phyloP scores from a whole-genome alignment of 2,888 invertebrate species.

The Philaethria dido region DNA sequence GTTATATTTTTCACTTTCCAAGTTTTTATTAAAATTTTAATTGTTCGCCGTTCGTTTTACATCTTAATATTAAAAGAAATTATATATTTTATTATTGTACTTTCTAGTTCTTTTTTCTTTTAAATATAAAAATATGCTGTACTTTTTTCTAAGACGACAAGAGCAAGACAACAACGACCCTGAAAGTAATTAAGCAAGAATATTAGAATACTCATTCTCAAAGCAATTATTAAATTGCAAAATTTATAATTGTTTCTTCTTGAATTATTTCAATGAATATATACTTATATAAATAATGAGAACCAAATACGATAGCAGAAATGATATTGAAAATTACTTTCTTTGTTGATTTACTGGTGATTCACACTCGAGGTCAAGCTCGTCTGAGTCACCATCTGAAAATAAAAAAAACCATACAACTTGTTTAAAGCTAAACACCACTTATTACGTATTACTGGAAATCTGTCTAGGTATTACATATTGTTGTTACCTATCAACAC shows the following conservation, averaged over 20 bases:
- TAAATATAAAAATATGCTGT: background rate
- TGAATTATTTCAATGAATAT: background rate
- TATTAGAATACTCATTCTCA: constrained; percentile 12
- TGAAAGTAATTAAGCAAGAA: constrained; percentile 19
- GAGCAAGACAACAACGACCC: constrained; percentile 5
- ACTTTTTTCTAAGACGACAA: background rate
- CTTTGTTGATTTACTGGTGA: constrained; percentile 61
- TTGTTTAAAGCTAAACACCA: constrained; percentile 39
- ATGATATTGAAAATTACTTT: constrained; percentile 48
- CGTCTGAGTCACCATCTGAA: constrained; percentile 60
- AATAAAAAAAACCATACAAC: constrained; percentile 51
- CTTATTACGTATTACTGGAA: constrained; percentile 40
- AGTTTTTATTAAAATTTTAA: constrained; percentile 19
- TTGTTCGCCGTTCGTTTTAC: background rate
- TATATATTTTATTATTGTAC: background rate
- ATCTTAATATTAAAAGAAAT: background rate
- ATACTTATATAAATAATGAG: background rate
- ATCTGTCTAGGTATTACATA: constrained; percentile 24
- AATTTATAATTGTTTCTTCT: background rate
- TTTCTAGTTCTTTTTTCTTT: background rate
- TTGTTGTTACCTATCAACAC: constrained; percentile 36
- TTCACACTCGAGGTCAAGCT: constrained; percentile 61
- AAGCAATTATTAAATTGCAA: constrained; percentile 21
- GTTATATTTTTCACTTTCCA: constrained; percentile 18
- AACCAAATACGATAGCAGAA: constrained; percentile 25